phyloP scores from a whole-genome alignment of 2,888 invertebrate species.

The Acheta domesticus region DNA sequence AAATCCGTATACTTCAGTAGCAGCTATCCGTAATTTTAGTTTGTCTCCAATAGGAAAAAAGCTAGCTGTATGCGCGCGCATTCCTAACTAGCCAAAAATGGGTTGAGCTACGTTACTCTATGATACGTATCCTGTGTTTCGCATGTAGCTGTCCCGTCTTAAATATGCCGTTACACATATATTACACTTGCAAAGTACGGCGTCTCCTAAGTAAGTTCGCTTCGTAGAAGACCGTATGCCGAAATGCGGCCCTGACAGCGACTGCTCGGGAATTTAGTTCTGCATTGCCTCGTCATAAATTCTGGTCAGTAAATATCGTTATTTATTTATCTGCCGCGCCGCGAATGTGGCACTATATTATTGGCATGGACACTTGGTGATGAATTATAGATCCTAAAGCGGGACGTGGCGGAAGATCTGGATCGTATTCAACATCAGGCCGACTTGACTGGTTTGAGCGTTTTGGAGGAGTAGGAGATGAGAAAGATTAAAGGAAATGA shows the following conservation, averaged over 20 bases:
- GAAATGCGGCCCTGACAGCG: background rate
- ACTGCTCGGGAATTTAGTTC: background rate
- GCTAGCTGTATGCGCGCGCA: too few relatives aligned
- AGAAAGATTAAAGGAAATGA: too few relatives aligned
- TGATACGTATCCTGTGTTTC: too few relatives aligned
- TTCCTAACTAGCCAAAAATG: too few relatives aligned
- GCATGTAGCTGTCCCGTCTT: too few relatives aligned
- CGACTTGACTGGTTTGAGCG: too few relatives aligned
- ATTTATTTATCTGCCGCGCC: background rate
- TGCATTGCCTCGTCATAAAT: background rate
- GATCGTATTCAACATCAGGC: too few relatives aligned
- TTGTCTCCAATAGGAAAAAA: too few relatives aligned
- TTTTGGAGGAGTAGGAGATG: too few relatives aligned
- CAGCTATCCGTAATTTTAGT: too few relatives aligned
- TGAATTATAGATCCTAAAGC: slow-evolving; percentile 8
- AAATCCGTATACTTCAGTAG: too few relatives aligned
- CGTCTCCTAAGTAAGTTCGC: background rate
- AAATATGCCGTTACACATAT: background rate
- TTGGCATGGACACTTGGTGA: background rate
- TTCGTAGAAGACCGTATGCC: background rate
- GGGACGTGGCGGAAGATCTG: background rate
- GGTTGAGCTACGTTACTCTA: too few relatives aligned
- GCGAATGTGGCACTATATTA: slow-evolving; percentile 9
- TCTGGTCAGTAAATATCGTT: background rate
- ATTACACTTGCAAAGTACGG: background rate